phyloP scores from a whole-genome alignment of 2,888 invertebrate genomes.

The Lapara coniferarum region DNA sequence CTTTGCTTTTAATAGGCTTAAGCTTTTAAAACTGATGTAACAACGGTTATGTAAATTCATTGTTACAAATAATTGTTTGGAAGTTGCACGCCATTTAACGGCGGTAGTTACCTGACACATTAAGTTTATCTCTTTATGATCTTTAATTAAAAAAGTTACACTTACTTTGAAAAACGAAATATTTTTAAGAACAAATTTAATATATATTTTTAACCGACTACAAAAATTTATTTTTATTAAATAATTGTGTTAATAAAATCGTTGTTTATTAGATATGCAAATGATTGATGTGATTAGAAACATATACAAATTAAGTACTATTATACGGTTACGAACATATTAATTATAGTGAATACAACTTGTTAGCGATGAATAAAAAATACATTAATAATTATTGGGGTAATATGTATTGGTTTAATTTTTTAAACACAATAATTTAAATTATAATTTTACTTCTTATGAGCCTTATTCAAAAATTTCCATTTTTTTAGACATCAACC shows the following conservation, averaged over 20 bases:
- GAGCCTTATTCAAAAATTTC: not conserved
- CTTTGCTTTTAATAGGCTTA: not conserved
- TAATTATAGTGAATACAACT: not conserved
- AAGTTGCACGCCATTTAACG: not conserved
- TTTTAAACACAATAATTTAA: not conserved
- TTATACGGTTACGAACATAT: not conserved
- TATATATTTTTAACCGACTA: not conserved
- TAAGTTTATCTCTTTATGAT: not conserved
- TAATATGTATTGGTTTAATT: not conserved
- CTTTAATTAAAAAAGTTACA: not conserved
- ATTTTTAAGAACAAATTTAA: not conserved
- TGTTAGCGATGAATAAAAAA: not conserved
- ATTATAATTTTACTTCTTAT: not conserved
- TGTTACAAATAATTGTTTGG: not conserved
- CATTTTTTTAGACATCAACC: not conserved
- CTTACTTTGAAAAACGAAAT: too few relatives aligned
- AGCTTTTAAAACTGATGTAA: conserved; percentile 5
- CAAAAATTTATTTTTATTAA: not conserved
- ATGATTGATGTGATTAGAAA: not conserved
- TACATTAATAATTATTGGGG: too few relatives aligned
- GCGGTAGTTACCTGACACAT: not conserved
- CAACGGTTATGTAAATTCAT: not conserved
- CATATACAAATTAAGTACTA: not conserved
- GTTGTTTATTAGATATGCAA: not conserved
- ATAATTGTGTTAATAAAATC: not conserved